A percentile compares a stretch with the other conserved stretches of the same genome.
These are phyloP conservation scores for Philopotamus ludificatus DNA, from an alignment of 1,140 invertebrate genomes.

Conservation along the genomic window DNA sequence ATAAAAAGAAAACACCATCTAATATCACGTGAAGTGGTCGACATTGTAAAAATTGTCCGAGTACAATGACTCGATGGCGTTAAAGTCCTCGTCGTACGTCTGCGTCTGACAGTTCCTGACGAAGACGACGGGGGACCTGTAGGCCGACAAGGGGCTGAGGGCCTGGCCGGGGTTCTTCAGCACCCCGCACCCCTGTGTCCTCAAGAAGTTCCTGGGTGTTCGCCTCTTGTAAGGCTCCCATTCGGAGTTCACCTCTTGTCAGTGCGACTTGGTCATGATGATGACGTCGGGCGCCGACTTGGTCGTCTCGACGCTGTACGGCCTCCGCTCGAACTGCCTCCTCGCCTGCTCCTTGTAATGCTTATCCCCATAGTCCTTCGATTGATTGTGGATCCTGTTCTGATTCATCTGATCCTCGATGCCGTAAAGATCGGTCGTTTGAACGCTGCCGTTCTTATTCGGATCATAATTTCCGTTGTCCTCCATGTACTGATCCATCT, in stretches of 20 bases:
- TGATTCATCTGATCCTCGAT: slow-evolving; percentile 32
- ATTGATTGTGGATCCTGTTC: slow-evolving; percentile 27
- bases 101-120: slow-evolving; percentile 42
- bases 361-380: slow-evolving; percentile 39
- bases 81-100: slow-evolving; percentile 42
- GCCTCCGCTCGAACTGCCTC: slow-evolving; percentile 53
- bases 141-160: slow-evolving; percentile 28
- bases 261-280: slow-evolving; percentile 67
- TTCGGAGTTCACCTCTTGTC: slow-evolving; percentile 57
- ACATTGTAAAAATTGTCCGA: neutral
- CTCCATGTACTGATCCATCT: slow-evolving; percentile 55
- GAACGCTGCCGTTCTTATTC: slow-evolving; percentile 24
- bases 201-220: slow-evolving; percentile 50
- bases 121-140: slow-evolving; percentile 35
- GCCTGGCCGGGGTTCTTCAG: slow-evolving; percentile 31
- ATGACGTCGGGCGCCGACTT: slow-evolving; percentile 87
- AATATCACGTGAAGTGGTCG: slow-evolving; percentile 28
- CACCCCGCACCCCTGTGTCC: slow-evolving; percentile 39
- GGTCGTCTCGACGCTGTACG: slow-evolving; percentile 73
- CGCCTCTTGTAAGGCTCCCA: slow-evolving; percentile 61
- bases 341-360: slow-evolving; percentile 45
- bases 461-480: slow-evolving; percentile 32
- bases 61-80: slow-evolving; percentile 29
- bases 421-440: slow-evolving; percentile 34
- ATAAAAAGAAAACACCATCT: neutral